Conservation (phyloP, 1,140 invertebrate species). For the Microplitis mediator region DNA sequence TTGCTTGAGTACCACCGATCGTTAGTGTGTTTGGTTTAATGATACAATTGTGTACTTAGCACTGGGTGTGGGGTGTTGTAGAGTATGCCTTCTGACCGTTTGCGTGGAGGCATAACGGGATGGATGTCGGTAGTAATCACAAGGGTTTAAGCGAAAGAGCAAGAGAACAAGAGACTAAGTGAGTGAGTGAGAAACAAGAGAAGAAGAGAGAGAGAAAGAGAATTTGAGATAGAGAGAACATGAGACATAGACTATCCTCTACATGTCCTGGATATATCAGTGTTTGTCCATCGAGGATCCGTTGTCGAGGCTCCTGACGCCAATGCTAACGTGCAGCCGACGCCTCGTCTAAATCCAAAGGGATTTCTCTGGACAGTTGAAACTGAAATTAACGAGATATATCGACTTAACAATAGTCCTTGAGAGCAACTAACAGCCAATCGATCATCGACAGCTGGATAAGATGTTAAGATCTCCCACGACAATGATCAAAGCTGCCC, state of each 20-base stretch:
- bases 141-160: background rate
- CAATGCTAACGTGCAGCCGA: background rate
- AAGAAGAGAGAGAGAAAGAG: too few relatives aligned
- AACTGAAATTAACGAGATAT: constrained; percentile 8
- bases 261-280: constrained; percentile 10
- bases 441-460: constrained; percentile 1
- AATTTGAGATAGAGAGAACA: too few relatives aligned
- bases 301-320: background rate
- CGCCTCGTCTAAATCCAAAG: background rate
- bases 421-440: background rate
- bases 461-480: constrained; percentile 13
- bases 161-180: background rate
- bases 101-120: constrained; percentile 4
- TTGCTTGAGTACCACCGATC: constrained; percentile 39
- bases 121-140: constrained; percentile 6
- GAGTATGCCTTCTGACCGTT: constrained; percentile 8
- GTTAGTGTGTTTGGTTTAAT: constrained; percentile 47
- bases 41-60: constrained; percentile 48
- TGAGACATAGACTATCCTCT: constrained; percentile 2
- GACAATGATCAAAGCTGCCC: constrained; percentile 9
- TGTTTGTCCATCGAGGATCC: constrained; percentile 20
- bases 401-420: constrained; percentile 2
- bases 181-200: background rate
- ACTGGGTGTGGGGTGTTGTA: background rate
- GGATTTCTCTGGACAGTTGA: background rate